Percentiles rank a stretch among this genome's conserved stretches.
These are phyloP conservation scores for Orchestes rusci DNA, from an alignment of 2,888 invertebrate genomes.

Conservation along the genomic window DNA sequence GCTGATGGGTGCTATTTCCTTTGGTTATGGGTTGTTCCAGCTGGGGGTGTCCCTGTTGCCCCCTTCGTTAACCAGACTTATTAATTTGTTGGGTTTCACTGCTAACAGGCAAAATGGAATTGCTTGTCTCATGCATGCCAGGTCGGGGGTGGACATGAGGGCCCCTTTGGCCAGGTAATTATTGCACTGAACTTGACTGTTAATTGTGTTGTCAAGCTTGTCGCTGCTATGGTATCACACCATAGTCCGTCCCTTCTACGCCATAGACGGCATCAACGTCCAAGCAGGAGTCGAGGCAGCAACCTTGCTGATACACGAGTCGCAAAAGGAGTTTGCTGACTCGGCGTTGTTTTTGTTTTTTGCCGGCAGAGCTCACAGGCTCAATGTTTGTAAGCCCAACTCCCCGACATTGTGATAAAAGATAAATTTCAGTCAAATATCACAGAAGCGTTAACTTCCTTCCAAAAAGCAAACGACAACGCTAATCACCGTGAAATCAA, in stretches of 20 bases:
- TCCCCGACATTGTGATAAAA: too few relatives aligned
- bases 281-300: conserved; percentile 52
- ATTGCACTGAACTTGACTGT: too few relatives aligned
- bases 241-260: conserved; percentile 60
- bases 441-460: conserved; percentile 50
- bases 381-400: conserved; percentile 55
- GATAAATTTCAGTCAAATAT: conserved; percentile 58
- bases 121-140: conserved; percentile 52
- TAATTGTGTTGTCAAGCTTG: conserved; percentile 38
- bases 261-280: conserved; percentile 54
- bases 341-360: conserved; percentile 63
- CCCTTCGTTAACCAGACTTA: conserved; percentile 52
- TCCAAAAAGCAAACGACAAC: conserved; percentile 51
- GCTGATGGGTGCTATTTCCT: conserved; percentile 61
- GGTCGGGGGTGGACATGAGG: conserved; percentile 57
- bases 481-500: conserved; percentile 57
- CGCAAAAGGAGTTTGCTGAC: conserved; percentile 49
- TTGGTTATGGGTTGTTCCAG: conserved; percentile 64
- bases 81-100: conserved; percentile 59
- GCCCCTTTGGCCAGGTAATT: conserved; percentile 59
- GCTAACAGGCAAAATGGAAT: conserved; percentile 55
- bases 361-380: conserved; percentile 53
- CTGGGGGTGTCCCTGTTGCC: conserved; percentile 60
- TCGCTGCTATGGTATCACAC: conserved; percentile 63
- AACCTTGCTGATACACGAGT: conserved; percentile 48